Conservation (phyloP, 2,797 vertebrate genomes). For the Lithobates pipiens region DNA sequence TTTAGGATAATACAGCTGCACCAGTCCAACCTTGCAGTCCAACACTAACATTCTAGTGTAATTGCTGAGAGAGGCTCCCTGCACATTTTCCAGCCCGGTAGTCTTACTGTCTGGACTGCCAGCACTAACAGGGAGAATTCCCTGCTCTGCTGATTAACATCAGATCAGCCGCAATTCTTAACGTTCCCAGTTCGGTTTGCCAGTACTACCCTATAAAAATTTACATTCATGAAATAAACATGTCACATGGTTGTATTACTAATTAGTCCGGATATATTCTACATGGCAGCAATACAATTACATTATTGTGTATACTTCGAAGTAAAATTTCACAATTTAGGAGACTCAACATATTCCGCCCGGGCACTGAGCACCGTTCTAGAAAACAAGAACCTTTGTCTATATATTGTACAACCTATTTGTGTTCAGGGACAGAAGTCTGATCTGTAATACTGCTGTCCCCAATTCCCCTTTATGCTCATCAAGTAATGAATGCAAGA, state of each 20-base stretch:
- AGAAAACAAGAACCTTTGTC: neutral
- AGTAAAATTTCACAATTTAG: neutral
- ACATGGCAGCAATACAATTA: neutral
- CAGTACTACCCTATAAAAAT: neutral
- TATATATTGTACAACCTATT: neutral
- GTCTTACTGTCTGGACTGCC: constrained; percentile 71
- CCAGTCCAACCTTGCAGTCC: constrained; percentile 72
- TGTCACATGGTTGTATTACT: neutral
- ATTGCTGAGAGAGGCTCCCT: constrained; percentile 74
- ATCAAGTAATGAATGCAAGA: neutral
- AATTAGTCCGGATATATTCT: neutral
- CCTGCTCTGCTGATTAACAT: constrained; percentile 34
- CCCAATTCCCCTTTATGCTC: neutral
- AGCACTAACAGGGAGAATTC: constrained; percentile 64
- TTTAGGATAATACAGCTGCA: constrained; percentile 77
- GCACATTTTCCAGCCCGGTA: constrained; percentile 80
- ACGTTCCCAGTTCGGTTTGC: neutral
- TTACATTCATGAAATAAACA: neutral
- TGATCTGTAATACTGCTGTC: neutral
- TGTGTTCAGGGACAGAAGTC: neutral
- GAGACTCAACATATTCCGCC: neutral
- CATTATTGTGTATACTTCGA: neutral
- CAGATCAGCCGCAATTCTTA: constrained; percentile 31
- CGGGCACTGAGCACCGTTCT: neutral
- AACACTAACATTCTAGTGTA: constrained; percentile 79